Evolutionary conservation across 2,888 invertebrate species (phyloP).

Genomic region (Teinopalpus imperialis): DNA sequence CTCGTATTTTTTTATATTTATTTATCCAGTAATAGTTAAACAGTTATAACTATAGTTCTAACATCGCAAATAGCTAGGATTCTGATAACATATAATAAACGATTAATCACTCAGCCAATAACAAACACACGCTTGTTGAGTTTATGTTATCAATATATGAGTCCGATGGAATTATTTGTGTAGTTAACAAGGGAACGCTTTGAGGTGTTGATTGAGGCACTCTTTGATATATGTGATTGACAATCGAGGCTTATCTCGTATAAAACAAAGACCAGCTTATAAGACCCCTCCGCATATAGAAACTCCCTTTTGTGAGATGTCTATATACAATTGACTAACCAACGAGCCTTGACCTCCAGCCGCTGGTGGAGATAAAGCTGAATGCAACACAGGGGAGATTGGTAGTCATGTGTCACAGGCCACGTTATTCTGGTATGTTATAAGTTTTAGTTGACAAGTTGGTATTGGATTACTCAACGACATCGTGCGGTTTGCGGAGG

Average conservation of each 20-base stretch:
- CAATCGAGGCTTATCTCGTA: conserved; percentile 30
- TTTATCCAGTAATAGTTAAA: no score
- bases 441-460: conserved; percentile 22
- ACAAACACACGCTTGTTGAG: conserved; percentile 42
- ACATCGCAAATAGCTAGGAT: conserved; percentile 14
- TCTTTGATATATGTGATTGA: conserved; percentile 32
- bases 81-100: conserved; percentile 27
- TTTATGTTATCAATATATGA: conserved; percentile 35
- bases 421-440: conserved; percentile 29
- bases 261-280: conserved; percentile 16
- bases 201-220: conserved; percentile 33
- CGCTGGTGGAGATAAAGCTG: conserved; percentile 19
- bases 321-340: conserved; percentile 21
- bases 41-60: no score
- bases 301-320: neutral
- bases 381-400: conserved; percentile 11
- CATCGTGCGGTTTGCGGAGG: conserved; percentile 20
- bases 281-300: neutral
- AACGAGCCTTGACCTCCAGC: conserved; percentile 19
- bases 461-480: conserved; percentile 29
- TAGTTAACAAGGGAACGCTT: conserved; percentile 33
- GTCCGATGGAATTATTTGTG: conserved; percentile 32
- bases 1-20: no score
- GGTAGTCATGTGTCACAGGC: conserved; percentile 28
- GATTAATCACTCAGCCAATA: conserved; percentile 47